These are phyloP conservation scores for Aphidius ervi DNA, from an alignment of 1,140 invertebrate genomes.

Conservation along the genomic window DNA sequence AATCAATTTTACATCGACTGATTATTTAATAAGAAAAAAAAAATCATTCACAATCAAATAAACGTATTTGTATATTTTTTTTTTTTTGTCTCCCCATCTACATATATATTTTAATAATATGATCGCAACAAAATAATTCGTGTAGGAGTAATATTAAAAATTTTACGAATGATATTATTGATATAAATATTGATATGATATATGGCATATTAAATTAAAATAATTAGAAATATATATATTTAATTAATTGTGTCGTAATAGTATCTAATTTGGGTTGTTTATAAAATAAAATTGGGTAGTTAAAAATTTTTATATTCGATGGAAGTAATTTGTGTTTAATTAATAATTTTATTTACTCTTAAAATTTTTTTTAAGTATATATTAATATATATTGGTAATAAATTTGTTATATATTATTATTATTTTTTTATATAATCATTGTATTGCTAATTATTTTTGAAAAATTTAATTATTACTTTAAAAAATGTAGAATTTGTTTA, in stretches of 20 bases:
- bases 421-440: no score
- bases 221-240: not conserved
- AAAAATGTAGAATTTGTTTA: no score
- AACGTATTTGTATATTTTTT: no score
- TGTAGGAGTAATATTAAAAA: conserved; percentile 17
- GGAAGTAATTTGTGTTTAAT: conserved; percentile 6
- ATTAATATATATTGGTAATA: conserved; percentile 2
- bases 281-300: conserved; percentile 9
- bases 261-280: conserved; percentile 20
- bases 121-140: not conserved
- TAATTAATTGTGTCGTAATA: conserved; percentile 19
- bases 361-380: not conserved
- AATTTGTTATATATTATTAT: no score
- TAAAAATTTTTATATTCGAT: conserved; percentile 11
- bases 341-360: not conserved
- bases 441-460: no score
- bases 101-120: no score
- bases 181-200: conserved; percentile 10
- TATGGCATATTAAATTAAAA: no score
- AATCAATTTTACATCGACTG: no score
- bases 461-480: no score
- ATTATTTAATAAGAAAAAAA: no score
- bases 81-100: no score
- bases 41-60: no score
- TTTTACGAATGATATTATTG: conserved; percentile 2